phyloP scores from a whole-genome alignment of 2,113 vertebrate genomes.

The Todiramphus chloris region DNA sequence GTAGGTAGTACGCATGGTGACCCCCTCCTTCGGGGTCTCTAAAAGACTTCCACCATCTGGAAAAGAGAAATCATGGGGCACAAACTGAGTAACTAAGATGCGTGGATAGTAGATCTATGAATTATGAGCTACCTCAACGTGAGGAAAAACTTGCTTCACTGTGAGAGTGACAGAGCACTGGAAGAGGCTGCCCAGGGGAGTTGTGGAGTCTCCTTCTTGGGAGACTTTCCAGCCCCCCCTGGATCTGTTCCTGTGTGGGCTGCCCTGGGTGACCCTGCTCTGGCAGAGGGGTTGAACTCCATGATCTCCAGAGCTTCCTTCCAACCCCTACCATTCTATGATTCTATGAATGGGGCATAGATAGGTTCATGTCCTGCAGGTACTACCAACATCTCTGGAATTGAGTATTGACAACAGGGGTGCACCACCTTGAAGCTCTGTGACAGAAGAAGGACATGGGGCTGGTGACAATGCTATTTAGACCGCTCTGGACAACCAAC shows the following conservation, averaged over 20 bases:
- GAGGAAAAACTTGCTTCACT: too few relatives aligned
- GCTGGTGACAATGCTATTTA: background rate
- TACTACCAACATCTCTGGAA: background rate
- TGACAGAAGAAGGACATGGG: background rate
- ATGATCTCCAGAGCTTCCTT: too few relatives aligned
- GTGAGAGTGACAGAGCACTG: too few relatives aligned
- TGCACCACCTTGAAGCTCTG: background rate
- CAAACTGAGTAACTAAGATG: background rate
- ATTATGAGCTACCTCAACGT: too few relatives aligned
- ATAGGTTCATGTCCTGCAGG: background rate
- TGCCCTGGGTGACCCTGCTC: too few relatives aligned
- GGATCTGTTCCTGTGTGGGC: too few relatives aligned
- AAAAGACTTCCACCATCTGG: background rate
- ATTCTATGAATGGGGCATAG: background rate
- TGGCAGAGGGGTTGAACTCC: too few relatives aligned
- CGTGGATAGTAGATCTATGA: background rate
- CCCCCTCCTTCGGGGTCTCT: background rate
- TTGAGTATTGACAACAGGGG: background rate
- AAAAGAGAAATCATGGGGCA: background rate
- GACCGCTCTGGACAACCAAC: background rate
- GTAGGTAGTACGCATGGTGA: background rate
- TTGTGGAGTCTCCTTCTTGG: too few relatives aligned
- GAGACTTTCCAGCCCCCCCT: too few relatives aligned
- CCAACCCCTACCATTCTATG: too few relatives aligned
- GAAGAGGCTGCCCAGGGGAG: too few relatives aligned